Percentiles rank a stretch among this genome's conserved stretches.
phyloP scores from a whole-genome alignment of 2,113 vertebrate species.

The Hemichromis elongatus region DNA sequence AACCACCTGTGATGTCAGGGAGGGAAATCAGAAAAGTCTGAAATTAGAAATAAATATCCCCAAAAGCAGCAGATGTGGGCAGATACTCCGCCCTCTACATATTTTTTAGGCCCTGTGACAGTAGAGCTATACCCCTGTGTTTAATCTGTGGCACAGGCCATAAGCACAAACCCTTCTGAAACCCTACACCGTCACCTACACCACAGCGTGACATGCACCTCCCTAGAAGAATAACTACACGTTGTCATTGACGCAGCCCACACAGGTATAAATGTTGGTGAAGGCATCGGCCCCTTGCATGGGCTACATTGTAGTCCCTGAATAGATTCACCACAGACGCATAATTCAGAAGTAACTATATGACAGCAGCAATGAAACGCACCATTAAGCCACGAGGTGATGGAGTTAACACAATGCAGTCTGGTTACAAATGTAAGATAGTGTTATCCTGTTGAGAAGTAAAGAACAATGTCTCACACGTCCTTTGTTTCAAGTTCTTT shows the following conservation, averaged over 20 bases:
- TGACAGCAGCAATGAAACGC: not conserved
- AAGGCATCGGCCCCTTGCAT: not conserved
- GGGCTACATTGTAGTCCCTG: not conserved
- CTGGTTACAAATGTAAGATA: not conserved
- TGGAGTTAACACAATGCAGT: not conserved
- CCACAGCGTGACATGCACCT: not conserved
- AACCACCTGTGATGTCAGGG: not conserved
- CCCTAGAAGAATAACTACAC: not conserved
- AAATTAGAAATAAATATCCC: not conserved
- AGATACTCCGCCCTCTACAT: not conserved
- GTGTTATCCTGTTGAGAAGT: not conserved
- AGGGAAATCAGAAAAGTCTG: not conserved
- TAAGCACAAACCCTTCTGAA: not conserved
- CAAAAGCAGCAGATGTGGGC: not conserved
- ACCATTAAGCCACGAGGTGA: not conserved
- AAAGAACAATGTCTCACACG: not conserved
- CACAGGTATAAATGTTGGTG: not conserved
- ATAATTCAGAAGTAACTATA: not conserved
- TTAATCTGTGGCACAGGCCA: not conserved
- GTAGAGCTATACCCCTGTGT: not conserved
- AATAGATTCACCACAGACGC: not conserved
- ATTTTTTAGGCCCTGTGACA: not conserved
- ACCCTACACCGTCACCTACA: not conserved
- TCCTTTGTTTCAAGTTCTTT: not conserved
- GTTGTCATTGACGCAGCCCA: not conserved